phyloP scores from a whole-genome alignment of 2,797 vertebrate genomes.

The Limnodromus scolopaceus region DNA sequence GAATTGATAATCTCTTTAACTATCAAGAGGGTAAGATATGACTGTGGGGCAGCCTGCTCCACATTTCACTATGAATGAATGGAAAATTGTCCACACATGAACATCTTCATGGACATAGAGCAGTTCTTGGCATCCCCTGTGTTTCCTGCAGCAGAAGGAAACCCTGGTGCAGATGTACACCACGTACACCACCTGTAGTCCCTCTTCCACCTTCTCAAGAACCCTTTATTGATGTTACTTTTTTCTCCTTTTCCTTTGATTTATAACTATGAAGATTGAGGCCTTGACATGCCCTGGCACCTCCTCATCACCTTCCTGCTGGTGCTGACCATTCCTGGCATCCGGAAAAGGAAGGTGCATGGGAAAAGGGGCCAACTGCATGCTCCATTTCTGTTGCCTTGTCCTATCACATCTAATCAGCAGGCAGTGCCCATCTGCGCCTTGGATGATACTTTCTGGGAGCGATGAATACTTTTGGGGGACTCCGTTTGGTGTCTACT shows the following conservation, averaged over 20 bases:
- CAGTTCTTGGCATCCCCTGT: not conserved
- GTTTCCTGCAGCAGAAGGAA: not conserved
- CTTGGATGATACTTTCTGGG: not conserved
- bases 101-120: not conserved
- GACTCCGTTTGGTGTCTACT: not conserved
- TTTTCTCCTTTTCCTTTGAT: not conserved
- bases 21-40: not conserved
- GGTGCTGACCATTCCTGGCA: not conserved
- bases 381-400: not conserved
- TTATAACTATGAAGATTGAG: not conserved
- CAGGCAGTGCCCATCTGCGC: not conserved
- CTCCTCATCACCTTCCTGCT: not conserved
- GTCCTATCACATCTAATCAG: not conserved
- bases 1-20: not conserved
- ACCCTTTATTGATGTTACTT: fast-evolving
- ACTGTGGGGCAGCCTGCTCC: not conserved
- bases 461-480: not conserved
- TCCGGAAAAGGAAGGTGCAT: not conserved
- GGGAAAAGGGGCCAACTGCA: not conserved
- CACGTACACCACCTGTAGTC: not conserved
- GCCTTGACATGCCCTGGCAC: fast-evolving
- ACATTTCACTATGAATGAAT: not conserved
- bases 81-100: not conserved
- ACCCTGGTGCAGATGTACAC: not conserved
- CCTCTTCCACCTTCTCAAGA: not conserved